Base-by-base conservation (phyloP, 1,140 invertebrate species). In the Drosophila prosaltans region DNA sequence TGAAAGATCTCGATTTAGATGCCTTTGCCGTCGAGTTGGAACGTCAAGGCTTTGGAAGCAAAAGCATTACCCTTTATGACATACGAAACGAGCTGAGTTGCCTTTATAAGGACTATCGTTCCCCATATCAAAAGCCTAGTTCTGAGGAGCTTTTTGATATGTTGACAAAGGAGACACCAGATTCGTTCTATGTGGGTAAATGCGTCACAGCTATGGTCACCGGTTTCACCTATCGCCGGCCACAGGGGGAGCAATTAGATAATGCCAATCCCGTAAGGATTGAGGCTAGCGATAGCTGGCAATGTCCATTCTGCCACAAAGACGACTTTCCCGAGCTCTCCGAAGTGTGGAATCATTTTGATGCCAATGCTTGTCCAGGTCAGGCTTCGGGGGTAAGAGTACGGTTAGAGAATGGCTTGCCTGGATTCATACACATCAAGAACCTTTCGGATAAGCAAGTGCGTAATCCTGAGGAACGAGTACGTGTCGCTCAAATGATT, bases 281-380 rank as follows among this genome's bases (percentile, higher is more conserved):
- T 83, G 97, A 98, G 67, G 67, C 69, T 2, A 80, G 68, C 24
- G 97, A 98, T 3, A 93, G 98, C 5, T 99, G 98, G 98, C 97
- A 98, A 90, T 99, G 99, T 94, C 98, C 98, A 0, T 99, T 99
- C 92, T 99, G 99, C 94, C 93, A 97, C 71, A 98, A 98, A 88
- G 98, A 98, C 92, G 96, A 98, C 90, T 99, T 99, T 83, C 96
- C 97, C 0, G 98, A 99, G 91, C 93, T 99, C 1, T 97, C 97
- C 41, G 98, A 99, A 93, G 97, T 99, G 3, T 99, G 98, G 98
- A 98, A 98, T 93, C 98, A 99, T 93, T 99, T 99, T 93, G 98
- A 99, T 93, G 96, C 97, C 45, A 97, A 97, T 39, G 95, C 96
- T 24, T 99, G 99, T 93, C 98, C 97, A 0, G 99, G 99, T 0